A percentile compares a stretch with the other conserved stretches of the same genome.
phyloP scores from a whole-genome alignment of 2,113 vertebrate genomes.

The Ursus arctos region DNA sequence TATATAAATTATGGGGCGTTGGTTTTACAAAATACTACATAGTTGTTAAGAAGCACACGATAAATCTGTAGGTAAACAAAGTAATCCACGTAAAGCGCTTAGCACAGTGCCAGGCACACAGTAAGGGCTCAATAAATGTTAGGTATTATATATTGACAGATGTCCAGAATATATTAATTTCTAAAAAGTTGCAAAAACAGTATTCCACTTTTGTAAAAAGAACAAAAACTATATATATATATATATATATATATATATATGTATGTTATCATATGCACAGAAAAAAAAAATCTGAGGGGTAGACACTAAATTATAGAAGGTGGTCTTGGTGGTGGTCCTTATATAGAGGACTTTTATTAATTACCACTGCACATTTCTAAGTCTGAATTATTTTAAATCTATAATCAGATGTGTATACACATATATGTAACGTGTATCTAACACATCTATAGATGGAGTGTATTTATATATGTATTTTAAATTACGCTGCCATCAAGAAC shows the following conservation, averaged over 20 bases:
- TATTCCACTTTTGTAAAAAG: constrained; percentile 18
- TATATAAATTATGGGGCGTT: neutral
- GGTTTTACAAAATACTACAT: neutral
- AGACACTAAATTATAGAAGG: neutral
- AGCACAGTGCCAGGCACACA: constrained; percentile 18
- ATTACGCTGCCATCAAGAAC: neutral
- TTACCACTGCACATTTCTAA: neutral
- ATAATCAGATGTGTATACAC: neutral
- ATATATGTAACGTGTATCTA: neutral
- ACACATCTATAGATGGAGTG: neutral
- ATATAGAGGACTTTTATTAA: neutral
- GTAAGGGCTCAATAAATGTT: neutral
- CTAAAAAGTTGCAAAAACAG: neutral
- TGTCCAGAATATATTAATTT: neutral
- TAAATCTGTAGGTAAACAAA: neutral
- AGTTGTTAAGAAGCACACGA: neutral
- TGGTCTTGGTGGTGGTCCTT: neutral
- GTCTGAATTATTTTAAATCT: neutral
- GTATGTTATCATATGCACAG: neutral
- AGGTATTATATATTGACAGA: neutral
- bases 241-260: too few species aligned
- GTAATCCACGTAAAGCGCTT: neutral
- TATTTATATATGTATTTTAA: neutral
- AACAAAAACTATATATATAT: neutral
- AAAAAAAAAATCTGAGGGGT: neutral